These are phyloP conservation scores for Blennius ocellaris DNA, from an alignment of 2,113 vertebrate species.

Conservation along the genomic window DNA sequence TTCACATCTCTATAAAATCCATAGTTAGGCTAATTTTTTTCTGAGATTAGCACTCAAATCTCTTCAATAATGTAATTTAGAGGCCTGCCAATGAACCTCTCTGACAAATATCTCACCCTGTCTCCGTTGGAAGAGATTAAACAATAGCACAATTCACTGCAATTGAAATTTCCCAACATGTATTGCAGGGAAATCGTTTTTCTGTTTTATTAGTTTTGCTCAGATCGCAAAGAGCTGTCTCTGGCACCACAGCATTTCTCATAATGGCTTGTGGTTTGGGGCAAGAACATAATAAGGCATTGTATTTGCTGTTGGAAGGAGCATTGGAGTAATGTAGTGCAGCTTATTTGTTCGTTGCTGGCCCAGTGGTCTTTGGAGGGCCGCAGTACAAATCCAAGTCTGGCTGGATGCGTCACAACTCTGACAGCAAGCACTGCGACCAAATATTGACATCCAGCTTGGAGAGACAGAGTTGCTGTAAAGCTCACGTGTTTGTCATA, in stretches of 20 bases:
- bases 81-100: no score
- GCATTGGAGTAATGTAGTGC: conserved; percentile 32
- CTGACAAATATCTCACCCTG: neutral
- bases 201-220: conserved; percentile 3
- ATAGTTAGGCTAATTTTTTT: no score
- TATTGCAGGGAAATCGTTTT: neutral
- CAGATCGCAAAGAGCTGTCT: conserved; percentile 4
- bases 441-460: conserved; percentile 66
- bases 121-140: neutral
- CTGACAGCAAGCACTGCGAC: conserved; percentile 54
- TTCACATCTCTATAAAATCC: no score
- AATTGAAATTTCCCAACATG: neutral
- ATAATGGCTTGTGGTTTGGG: conserved; percentile 36
- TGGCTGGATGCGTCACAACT: conserved; percentile 51
- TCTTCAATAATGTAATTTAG: no score
- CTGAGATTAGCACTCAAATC: no score
- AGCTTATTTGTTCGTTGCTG: conserved; percentile 56
- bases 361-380: conserved; percentile 22
- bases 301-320: conserved; percentile 41
- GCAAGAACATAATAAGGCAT: conserved; percentile 44
- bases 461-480: conserved; percentile 41
- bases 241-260: conserved; percentile 16
- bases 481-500: conserved; percentile 55
- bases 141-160: neutral
- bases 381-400: conserved; percentile 44